A percentile compares a stretch with the other conserved stretches of the same genome.
Evolutionary conservation across 1,140 invertebrate species (phyloP).

Genomic region (Lucilia cuprina): DNA sequence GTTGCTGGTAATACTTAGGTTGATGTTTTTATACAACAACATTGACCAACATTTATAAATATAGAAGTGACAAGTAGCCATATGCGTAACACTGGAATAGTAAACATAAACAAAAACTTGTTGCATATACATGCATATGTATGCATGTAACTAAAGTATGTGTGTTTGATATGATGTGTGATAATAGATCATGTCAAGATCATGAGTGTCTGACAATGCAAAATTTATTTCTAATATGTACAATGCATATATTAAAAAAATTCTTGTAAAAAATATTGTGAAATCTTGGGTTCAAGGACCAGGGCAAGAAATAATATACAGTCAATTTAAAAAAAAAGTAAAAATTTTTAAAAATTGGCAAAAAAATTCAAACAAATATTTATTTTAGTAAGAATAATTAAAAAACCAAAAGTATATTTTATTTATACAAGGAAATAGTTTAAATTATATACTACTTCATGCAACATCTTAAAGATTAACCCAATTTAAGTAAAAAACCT

Average conservation of each 20-base stretch:
- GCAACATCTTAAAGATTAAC: background rate
- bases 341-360: no score
- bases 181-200: background rate
- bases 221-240: no score
- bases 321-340: no score
- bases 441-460: background rate
- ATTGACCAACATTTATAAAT: background rate
- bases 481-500: background rate
- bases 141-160: background rate
- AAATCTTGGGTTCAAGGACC: no score
- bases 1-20: background rate
- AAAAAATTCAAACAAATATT: no score
- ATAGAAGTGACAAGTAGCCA: background rate
- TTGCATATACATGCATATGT: background rate
- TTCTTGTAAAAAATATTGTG: no score
- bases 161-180: background rate
- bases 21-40: background rate
- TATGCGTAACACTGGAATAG: background rate
- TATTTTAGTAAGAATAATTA: no score
- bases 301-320: no score
- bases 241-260: no score
- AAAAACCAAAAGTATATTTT: no score
- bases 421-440: background rate
- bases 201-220: background rate
- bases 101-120: background rate